Conservation (phyloP, 2,888 invertebrate genomes). For the Orthonevra nobilis region DNA sequence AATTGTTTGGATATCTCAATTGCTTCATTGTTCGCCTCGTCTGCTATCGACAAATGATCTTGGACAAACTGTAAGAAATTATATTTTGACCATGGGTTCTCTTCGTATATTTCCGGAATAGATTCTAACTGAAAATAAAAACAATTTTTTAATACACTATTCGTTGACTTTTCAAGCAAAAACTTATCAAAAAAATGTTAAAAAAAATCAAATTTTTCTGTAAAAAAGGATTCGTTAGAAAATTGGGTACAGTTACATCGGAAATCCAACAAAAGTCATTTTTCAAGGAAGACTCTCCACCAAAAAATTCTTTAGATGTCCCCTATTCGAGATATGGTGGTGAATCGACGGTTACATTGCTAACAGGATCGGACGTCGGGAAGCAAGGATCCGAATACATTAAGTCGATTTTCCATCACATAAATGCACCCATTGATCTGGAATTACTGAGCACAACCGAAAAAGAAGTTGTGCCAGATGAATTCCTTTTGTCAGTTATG, state of each 20-base stretch:
- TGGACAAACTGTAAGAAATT: conserved; percentile 71
- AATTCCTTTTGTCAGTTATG: conserved; percentile 73
- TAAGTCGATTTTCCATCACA: conserved; percentile 70
- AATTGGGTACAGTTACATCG: neutral
- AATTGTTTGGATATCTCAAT: conserved; percentile 68
- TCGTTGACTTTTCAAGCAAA: neutral
- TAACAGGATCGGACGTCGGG: conserved; percentile 72
- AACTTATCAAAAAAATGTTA: neutral
- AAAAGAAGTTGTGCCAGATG: conserved; percentile 26
- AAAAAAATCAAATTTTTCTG: conserved; percentile 5
- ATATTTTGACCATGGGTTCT: conserved; percentile 72
- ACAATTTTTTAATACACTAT: neutral
- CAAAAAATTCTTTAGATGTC: neutral
- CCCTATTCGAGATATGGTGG: conserved; percentile 74
- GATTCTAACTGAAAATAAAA: conserved; percentile 50
- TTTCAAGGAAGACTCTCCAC: conserved; percentile 12
- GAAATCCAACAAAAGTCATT: neutral
- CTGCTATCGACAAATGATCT: conserved; percentile 65
- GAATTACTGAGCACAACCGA: conserved; percentile 70
- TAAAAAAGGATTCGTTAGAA: neutral
- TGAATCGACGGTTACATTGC: conserved; percentile 72
- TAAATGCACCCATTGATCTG: conserved; percentile 74
- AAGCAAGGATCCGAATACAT: conserved; percentile 73
- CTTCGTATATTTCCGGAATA: conserved; percentile 61
- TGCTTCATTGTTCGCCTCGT: conserved; percentile 58